phyloP scores from a whole-genome alignment of 2,888 invertebrate genomes.

The Acleris cristana region DNA sequence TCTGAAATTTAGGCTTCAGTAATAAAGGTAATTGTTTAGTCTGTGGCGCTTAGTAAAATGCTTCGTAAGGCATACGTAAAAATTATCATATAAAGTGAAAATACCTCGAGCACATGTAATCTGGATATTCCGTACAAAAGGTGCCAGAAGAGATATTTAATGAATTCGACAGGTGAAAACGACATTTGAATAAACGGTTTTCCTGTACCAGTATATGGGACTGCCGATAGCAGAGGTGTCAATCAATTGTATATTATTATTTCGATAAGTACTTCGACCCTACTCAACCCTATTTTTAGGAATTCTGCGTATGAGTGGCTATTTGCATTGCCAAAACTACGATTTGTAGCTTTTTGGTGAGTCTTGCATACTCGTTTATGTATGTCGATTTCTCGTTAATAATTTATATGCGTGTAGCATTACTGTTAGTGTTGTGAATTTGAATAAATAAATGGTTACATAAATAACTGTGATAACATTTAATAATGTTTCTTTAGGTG shows the following conservation, averaged over 20 bases:
- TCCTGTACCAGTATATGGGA: not conserved
- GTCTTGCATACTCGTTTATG: no score
- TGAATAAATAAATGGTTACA: no score
- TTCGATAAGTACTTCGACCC: not conserved
- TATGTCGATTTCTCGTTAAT: no score
- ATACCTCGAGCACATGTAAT: conserved; percentile 51
- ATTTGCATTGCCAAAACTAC: no score
- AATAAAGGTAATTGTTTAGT: not conserved
- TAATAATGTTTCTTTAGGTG: no score
- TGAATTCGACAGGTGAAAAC: conserved; percentile 26
- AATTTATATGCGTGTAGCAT: no score
- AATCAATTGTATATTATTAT: conserved; percentile 9
- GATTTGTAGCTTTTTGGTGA: no score
- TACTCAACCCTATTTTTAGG: no score
- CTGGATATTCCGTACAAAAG: conserved; percentile 44
- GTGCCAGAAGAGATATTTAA: conserved; percentile 25
- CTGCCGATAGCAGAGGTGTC: not conserved
- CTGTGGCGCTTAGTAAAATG: conserved; percentile 13
- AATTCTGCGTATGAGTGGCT: no score
- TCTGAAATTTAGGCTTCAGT: not conserved
- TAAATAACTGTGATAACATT: no score
- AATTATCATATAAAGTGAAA: conserved; percentile 62
- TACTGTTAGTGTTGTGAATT: no score
- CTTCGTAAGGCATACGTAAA: conserved; percentile 31
- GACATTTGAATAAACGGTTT: conserved; percentile 11